These are phyloP conservation scores for Silurus aristotelis DNA, from an alignment of 2,797 vertebrate genomes.

Conservation along the genomic window DNA sequence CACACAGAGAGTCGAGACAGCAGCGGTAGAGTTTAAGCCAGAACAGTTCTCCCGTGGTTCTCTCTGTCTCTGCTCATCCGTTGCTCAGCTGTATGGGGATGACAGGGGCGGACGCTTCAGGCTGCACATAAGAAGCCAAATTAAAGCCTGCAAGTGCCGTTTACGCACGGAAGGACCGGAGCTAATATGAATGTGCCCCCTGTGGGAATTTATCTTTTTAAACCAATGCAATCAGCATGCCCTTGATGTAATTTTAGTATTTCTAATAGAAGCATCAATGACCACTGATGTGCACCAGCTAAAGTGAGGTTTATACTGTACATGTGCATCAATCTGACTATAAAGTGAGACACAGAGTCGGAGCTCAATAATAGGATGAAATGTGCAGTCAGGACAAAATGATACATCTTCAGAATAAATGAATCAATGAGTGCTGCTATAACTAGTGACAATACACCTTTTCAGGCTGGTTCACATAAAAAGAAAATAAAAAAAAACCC, in stretches of 20 bases:
- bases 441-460: not conserved
- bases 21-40: slow-evolving; percentile 17
- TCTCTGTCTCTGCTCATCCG: slow-evolving; percentile 26
- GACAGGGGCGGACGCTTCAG: slow-evolving; percentile 29
- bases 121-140: slow-evolving; percentile 50
- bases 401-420: not conserved
- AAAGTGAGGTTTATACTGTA: not conserved
- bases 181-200: slow-evolving; percentile 45
- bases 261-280: slow-evolving; percentile 14
- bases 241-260: slow-evolving; percentile 45
- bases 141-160: slow-evolving; percentile 44
- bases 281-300: not conserved
- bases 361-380: not conserved
- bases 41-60: not conserved
- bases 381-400: slow-evolving; percentile 4
- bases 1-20: slow-evolving; percentile 5
- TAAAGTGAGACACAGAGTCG: not conserved
- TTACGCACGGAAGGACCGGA: slow-evolving; percentile 38
- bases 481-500: not conserved
- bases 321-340: not conserved
- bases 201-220: slow-evolving; percentile 35
- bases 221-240: slow-evolving; percentile 38
- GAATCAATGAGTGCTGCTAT: slow-evolving; percentile 11
- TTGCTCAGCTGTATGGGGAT: slow-evolving; percentile 29
- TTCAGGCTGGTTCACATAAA: not conserved